A percentile compares a stretch with the other conserved stretches of the same genome.
These are phyloP conservation scores for Iphiclides podalirius DNA, from an alignment of 2,888 invertebrate genomes.

Conservation along the genomic window DNA sequence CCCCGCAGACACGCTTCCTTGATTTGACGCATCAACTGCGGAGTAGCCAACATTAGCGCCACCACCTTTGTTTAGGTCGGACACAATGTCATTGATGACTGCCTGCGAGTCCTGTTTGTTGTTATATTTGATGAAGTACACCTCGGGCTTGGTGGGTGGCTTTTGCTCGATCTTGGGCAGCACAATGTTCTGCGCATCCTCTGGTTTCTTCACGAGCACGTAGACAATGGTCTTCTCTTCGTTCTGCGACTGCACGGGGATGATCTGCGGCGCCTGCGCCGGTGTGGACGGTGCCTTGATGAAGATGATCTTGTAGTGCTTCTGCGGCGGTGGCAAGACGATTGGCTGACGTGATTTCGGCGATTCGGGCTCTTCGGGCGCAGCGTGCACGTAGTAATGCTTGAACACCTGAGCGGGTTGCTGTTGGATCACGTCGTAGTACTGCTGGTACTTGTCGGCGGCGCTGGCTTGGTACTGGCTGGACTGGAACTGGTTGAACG, in stretches of 20 bases:
- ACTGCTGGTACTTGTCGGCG: slow-evolving; percentile 65
- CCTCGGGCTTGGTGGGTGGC: slow-evolving; percentile 87
- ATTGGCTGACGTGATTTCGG: slow-evolving; percentile 80
- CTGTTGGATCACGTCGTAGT: slow-evolving; percentile 85
- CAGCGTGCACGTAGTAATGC: slow-evolving; percentile 70
- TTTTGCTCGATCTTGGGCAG: slow-evolving; percentile 84
- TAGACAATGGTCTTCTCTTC: slow-evolving; percentile 89
- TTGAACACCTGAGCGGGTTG: slow-evolving; percentile 86
- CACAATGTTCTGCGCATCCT: slow-evolving; percentile 83
- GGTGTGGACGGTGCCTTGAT: slow-evolving; percentile 86
- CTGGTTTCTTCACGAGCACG: slow-evolving; percentile 87
- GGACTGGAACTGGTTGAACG: slow-evolving; percentile 36
- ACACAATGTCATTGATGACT: slow-evolving; percentile 68
- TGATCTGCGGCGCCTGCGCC: slow-evolving; percentile 82
- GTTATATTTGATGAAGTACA: slow-evolving; percentile 89
- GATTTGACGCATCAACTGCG: slow-evolving; percentile 1
- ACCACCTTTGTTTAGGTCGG: slow-evolving; percentile 53
- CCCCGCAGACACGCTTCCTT: background rate
- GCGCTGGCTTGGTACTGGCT: slow-evolving; percentile 35
- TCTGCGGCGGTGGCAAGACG: slow-evolving; percentile 83
- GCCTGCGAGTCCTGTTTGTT: slow-evolving; percentile 79
- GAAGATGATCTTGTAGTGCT: slow-evolving; percentile 90
- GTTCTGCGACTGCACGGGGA: slow-evolving; percentile 84
- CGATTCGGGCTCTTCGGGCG: slow-evolving; percentile 72
- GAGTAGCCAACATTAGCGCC: slow-evolving; percentile 27